phyloP scores from a whole-genome alignment of 2,113 vertebrate genomes.

The Ophiodon elongatus region DNA sequence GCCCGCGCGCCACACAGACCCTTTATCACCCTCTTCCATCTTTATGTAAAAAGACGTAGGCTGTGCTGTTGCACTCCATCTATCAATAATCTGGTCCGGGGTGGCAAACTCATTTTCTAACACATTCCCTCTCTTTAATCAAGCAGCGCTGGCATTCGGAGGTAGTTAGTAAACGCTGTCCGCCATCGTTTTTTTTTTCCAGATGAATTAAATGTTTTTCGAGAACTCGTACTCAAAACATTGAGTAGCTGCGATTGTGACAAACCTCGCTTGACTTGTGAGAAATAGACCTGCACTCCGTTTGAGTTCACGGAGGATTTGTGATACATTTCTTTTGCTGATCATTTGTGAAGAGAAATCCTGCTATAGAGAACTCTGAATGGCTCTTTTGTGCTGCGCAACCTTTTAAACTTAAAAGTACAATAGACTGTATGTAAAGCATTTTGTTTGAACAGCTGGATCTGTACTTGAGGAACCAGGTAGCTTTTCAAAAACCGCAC shows the following conservation, averaged over 20 bases:
- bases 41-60: conserved; percentile 76
- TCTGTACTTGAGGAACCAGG: conserved; percentile 58
- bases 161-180: conserved; percentile 44
- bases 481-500: conserved; percentile 66
- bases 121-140: conserved; percentile 77
- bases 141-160: conserved; percentile 49
- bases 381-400: conserved; percentile 45
- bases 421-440: conserved; percentile 53
- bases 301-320: neutral
- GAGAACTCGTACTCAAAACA: no score
- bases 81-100: conserved; percentile 71
- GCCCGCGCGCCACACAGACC: conserved; percentile 30
- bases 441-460: conserved; percentile 72
- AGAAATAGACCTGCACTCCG: neutral
- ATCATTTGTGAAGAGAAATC: conserved; percentile 38
- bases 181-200: conserved; percentile 52
- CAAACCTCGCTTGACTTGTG: conserved; percentile 19
- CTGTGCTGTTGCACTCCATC: conserved; percentile 79
- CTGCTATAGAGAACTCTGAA: neutral
- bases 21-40: conserved; percentile 79
- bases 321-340: conserved; percentile 25
- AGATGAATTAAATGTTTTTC: conserved; percentile 35
- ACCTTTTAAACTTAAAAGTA: conserved; percentile 34
- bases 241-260: conserved; percentile 15
- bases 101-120: conserved; percentile 78